These are phyloP conservation scores for Chondrosia reniformis DNA, from an alignment of 37 sponge, comb jelly and placozoan species.

Conservation along the genomic window DNA sequence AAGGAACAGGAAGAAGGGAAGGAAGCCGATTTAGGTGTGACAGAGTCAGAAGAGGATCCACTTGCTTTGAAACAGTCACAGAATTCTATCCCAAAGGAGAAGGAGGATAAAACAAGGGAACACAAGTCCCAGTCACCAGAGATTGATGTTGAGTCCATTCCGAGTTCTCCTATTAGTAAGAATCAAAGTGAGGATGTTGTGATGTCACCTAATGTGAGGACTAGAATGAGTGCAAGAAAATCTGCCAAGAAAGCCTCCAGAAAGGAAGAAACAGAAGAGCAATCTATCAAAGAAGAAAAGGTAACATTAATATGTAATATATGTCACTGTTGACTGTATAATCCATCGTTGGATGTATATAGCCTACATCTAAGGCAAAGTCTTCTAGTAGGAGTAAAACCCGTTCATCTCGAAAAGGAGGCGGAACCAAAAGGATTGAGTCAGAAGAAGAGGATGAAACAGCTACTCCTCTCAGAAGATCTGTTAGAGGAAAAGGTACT, in stretches of 20 bases:
- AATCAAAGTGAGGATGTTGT: background rate
- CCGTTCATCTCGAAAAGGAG: conserved; percentile 7
- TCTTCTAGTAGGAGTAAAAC: conserved; percentile 16
- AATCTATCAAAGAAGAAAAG: conserved; percentile 8
- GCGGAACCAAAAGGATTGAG: conserved; percentile 2
- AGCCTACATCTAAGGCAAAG: too few species aligned
- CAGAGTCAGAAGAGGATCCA: conserved; percentile 12
- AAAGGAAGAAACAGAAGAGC: background rate
- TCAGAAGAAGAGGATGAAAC: conserved; percentile 27
- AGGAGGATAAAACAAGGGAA: background rate
- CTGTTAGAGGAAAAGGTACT: background rate
- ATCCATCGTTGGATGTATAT: too few species aligned
- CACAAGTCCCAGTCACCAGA: background rate
- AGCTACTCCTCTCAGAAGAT: conserved; percentile 1
- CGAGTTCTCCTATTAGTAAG: background rate
- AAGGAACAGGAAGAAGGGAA: background rate
- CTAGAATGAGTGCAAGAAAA: too few species aligned
- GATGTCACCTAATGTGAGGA: too few species aligned
- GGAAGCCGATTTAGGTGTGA: background rate
- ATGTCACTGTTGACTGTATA: too few species aligned
- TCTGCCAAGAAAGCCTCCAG: too few species aligned
- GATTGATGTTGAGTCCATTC: conserved; percentile 11
- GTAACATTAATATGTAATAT: too few species aligned
- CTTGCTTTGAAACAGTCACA: background rate
- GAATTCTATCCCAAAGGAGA: background rate